A percentile compares a stretch with the other conserved stretches of the same genome.
Conservation (phyloP, 2,797 vertebrate genomes). For the Acanthis flammea region DNA sequence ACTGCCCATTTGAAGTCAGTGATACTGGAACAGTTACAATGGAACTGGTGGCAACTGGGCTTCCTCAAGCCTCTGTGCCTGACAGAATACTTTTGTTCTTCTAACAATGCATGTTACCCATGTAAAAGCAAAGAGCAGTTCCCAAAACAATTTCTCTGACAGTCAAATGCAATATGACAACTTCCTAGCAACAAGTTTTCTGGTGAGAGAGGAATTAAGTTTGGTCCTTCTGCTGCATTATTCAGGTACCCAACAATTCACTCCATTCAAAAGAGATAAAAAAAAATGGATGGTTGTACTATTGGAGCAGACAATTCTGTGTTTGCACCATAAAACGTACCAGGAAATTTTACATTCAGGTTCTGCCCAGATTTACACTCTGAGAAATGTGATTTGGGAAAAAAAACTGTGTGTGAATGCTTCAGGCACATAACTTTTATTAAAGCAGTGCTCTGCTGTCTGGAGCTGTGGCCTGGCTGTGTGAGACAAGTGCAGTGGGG, state of each 20-base stretch:
- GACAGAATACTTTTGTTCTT: not conserved
- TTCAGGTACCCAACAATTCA: constrained; percentile 36
- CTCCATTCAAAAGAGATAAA: constrained; percentile 36
- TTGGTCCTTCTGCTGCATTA: not conserved
- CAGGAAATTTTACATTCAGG: constrained; percentile 40
- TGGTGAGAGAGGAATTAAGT: constrained; percentile 2
- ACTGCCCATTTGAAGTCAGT: not conserved
- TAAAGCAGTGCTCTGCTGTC: constrained; percentile 33
- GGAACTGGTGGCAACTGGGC: not conserved
- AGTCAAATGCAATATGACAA: not conserved
- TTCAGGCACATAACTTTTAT: constrained; percentile 40
- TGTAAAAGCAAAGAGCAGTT: not conserved
- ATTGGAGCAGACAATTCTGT: constrained; percentile 33
- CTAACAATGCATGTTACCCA: not conserved
- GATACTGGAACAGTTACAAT: not conserved
- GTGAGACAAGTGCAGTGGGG: not conserved
- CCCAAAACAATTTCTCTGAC: not conserved
- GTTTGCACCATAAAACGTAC: constrained; percentile 25
- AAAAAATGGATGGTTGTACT: not conserved
- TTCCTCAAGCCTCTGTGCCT: not conserved
- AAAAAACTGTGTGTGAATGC: constrained; percentile 7
- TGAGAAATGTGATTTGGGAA: constrained; percentile 57
- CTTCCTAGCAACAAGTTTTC: not conserved
- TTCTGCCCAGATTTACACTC: constrained; percentile 41
- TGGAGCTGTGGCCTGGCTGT: constrained; percentile 34